phyloP scores from a whole-genome alignment of 2,797 vertebrate species.

The Poliocrania exsul region DNA sequence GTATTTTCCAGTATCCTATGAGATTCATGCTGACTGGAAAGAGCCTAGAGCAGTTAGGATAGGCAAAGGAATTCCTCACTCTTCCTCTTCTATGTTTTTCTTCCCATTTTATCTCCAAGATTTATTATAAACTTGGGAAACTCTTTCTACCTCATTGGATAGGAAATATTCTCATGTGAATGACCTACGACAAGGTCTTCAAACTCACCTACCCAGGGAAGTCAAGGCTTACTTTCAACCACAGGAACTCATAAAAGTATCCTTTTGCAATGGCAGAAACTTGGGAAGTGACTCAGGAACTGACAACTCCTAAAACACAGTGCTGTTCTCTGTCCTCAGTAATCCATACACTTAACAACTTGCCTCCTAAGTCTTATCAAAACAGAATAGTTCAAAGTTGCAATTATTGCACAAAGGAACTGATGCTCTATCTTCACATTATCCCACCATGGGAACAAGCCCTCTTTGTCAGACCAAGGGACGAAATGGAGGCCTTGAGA shows the following conservation, averaged over 20 bases:
- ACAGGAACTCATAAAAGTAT: neutral
- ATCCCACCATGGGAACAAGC: neutral
- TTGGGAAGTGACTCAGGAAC: accelerated
- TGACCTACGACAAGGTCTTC: neutral
- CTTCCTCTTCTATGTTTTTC: neutral
- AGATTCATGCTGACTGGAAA: neutral
- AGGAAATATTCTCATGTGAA: neutral
- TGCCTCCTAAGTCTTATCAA: neutral
- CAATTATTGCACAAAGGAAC: neutral
- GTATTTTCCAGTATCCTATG: neutral
- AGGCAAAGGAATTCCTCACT: neutral
- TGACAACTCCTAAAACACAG: neutral
- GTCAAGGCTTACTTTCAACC: neutral
- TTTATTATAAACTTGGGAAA: neutral
- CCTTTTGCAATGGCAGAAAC: neutral
- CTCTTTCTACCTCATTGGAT: neutral
- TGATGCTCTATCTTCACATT: neutral
- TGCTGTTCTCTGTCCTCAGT: neutral
- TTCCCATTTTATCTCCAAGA: neutral
- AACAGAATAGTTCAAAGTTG: neutral
- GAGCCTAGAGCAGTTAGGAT: neutral
- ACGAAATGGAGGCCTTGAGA: neutral
- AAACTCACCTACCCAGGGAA: neutral
- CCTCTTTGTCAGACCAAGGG: neutral
- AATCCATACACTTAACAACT: neutral